phyloP scores from a whole-genome alignment of 1,140 invertebrate species.

The Anoplophora glabripennis region DNA sequence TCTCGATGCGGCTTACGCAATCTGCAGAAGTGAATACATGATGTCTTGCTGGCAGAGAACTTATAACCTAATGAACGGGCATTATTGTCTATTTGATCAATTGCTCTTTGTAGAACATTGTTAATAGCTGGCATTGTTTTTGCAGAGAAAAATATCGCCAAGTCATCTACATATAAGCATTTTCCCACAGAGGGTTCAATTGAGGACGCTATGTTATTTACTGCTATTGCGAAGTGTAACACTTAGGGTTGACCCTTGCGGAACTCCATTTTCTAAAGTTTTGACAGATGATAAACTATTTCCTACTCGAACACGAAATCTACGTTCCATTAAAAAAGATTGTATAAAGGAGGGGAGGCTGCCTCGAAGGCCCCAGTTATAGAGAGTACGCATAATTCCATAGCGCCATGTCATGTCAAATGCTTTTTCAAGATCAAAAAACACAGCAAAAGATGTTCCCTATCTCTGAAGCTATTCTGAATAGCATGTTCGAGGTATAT shows the following conservation, averaged over 20 bases:
- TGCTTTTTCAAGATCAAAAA: slow-evolving; percentile 25
- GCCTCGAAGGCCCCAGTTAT: slow-evolving; percentile 21
- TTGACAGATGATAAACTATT: neutral
- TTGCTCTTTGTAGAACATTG: too few species aligned
- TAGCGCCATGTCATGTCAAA: slow-evolving; percentile 28
- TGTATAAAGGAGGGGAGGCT: slow-evolving; percentile 11
- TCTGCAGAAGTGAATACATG: too few species aligned
- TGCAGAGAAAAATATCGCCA: neutral
- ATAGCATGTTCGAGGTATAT: slow-evolving; percentile 13
- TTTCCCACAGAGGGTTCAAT: slow-evolving; percentile 2
- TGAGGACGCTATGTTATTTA: slow-evolving; percentile 7
- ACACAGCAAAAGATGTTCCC: slow-evolving; percentile 14
- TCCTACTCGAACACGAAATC: slow-evolving; percentile 19
- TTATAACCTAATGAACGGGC: too few species aligned
- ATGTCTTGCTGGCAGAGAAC: too few species aligned
- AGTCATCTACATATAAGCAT: slow-evolving; percentile 20
- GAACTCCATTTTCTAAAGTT: slow-evolving; percentile 19
- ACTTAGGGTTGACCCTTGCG: slow-evolving; percentile 22
- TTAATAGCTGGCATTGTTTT: too few species aligned
- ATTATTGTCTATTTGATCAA: too few species aligned
- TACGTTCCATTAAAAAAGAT: slow-evolving; percentile 15
- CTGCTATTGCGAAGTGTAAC: slow-evolving; percentile 17
- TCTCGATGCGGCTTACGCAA: too few species aligned
- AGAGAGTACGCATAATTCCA: slow-evolving; percentile 17
- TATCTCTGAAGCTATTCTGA: slow-evolving; percentile 9